Evolutionary conservation across 2,797 vertebrate genomes (phyloP).

Genomic region (Triplophysa bombifrons): DNA sequence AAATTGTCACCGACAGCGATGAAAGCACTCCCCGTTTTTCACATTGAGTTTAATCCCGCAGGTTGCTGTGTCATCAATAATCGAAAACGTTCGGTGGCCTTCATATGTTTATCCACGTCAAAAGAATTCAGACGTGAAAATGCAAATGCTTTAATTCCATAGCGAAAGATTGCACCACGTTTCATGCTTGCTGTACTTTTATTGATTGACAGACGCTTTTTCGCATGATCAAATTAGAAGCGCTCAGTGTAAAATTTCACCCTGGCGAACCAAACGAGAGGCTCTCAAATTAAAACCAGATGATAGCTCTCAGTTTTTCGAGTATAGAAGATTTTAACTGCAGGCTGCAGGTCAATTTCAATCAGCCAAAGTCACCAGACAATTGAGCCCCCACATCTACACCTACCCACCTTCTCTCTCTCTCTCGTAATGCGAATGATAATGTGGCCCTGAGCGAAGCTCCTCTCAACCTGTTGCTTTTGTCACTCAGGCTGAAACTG

Average conservation of each 20-base stretch:
- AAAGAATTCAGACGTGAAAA: conserved; percentile 50
- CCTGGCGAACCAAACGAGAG: conserved; percentile 59
- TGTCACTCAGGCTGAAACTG: conserved; percentile 33
- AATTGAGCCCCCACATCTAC: conserved; percentile 52
- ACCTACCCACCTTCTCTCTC: conserved; percentile 9
- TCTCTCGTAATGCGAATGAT: conserved; percentile 6
- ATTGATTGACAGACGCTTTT: conserved; percentile 63
- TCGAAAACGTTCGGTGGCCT: conserved; percentile 39
- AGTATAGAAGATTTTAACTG: conserved; percentile 61
- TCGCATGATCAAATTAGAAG: conserved; percentile 59
- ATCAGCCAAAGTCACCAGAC: conserved; percentile 57
- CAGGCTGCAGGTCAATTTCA: conserved; percentile 64
- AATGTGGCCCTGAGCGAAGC: conserved; percentile 7
- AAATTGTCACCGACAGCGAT: not conserved
- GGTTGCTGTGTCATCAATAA: conserved; percentile 49
- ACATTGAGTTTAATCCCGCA: conserved; percentile 50
- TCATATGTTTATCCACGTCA: conserved; percentile 36
- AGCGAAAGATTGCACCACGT: conserved; percentile 30
- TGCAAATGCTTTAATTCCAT: conserved; percentile 58
- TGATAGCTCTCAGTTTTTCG: conserved; percentile 51
- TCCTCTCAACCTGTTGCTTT: conserved; percentile 38
- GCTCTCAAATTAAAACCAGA: conserved; percentile 65
- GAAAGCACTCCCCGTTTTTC: not conserved
- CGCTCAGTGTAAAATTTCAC: conserved; percentile 56
- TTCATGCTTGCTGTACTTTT: conserved; percentile 42